Percentiles rank a stretch among this genome's conserved stretches.
phyloP scores from a whole-genome alignment of 2,113 vertebrate genomes.

The Phalacrocorax brasilianus region DNA sequence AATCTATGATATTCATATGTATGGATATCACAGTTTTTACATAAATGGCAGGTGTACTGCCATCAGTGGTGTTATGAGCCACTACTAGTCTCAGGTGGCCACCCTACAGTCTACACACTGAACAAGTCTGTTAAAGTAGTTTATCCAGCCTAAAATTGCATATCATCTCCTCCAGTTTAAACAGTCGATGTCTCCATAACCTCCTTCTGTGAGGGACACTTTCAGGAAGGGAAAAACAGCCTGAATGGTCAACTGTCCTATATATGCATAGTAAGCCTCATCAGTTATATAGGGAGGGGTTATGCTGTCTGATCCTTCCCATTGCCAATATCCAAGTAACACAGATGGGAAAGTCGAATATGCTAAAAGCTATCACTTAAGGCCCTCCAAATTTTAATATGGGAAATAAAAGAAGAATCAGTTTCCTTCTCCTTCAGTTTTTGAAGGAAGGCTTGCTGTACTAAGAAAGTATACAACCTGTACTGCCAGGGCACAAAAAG shows the following conservation, averaged over 20 bases:
- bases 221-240: background rate
- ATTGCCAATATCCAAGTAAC: background rate
- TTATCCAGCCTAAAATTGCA: background rate
- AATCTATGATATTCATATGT: background rate
- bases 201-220: background rate
- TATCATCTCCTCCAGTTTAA: background rate
- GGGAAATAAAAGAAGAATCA: background rate
- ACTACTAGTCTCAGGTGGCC: background rate
- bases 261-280: rapidly evolving
- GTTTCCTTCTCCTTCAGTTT: background rate
- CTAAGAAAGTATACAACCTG: background rate
- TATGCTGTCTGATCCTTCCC: background rate
- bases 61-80: background rate
- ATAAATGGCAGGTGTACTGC: background rate
- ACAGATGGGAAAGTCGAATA: background rate
- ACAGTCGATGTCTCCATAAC: background rate
- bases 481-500: background rate
- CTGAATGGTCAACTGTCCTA: background rate
- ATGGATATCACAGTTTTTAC: background rate
- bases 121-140: background rate
- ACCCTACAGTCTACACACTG: background rate
- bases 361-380: background rate
- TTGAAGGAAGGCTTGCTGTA: background rate
- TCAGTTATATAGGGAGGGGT: background rate
- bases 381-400: background rate